phyloP scores from a whole-genome alignment of 2,113 vertebrate species.

The Oenanthe oenanthe region DNA sequence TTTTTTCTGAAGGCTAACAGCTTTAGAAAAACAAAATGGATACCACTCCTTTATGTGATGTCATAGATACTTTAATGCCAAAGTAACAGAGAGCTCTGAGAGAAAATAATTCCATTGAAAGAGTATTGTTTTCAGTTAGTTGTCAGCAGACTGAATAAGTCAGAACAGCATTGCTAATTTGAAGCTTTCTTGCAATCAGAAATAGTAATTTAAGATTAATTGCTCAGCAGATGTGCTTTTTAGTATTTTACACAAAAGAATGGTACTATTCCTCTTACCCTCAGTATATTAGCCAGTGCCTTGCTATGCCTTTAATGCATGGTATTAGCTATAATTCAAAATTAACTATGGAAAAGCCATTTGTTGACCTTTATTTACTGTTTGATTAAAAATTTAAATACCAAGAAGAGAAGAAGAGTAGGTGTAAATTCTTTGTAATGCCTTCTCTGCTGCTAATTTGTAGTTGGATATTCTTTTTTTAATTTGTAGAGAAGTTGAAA shows the following conservation, averaged over 20 bases:
- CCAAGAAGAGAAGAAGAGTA: background rate
- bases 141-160: slow-evolving; percentile 39
- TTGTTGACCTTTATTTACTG: slow-evolving; percentile 35
- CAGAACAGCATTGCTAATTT: slow-evolving; percentile 51
- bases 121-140: slow-evolving; percentile 45
- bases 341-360: slow-evolving; percentile 35
- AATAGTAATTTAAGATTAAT: slow-evolving; percentile 63
- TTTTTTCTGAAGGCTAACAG: slow-evolving; percentile 34
- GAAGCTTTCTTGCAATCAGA: slow-evolving; percentile 54
- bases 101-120: background rate
- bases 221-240: slow-evolving; percentile 57
- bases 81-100: background rate
- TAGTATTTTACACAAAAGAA: slow-evolving; percentile 45
- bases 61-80: slow-evolving; percentile 18
- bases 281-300: background rate
- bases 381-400: slow-evolving; percentile 47
- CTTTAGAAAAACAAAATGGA: slow-evolving; percentile 59
- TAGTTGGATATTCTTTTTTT: background rate
- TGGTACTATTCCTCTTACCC: slow-evolving; percentile 25
- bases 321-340: slow-evolving; percentile 38
- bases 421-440: background rate
- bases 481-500: background rate
- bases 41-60: background rate
- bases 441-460: background rate
- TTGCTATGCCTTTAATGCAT: slow-evolving; percentile 35